Percentiles rank a stretch among this genome's conserved stretches.
Conservation (phyloP, 2,888 invertebrate genomes). For the Hartigia nigra region DNA sequence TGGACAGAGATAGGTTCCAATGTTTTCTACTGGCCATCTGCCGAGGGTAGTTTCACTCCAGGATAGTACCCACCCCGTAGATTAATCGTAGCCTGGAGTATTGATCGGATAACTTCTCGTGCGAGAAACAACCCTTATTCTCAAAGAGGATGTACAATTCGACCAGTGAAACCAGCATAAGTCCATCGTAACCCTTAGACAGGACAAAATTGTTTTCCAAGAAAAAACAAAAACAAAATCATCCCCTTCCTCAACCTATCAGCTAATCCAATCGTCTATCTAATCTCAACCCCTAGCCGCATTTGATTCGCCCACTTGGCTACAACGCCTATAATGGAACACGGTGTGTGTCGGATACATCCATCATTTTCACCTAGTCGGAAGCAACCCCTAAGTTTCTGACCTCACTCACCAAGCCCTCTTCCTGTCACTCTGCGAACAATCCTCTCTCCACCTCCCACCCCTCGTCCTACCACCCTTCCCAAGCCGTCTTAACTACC, state of each 20-base stretch:
- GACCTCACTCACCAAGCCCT: neutral
- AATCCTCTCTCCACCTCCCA: no score
- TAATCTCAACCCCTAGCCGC: neutral
- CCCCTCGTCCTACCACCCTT: no score
- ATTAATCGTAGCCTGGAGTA: slow-evolving; percentile 59
- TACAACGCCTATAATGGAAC: neutral
- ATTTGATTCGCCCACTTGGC: neutral
- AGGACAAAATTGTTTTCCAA: neutral
- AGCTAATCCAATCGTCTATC: neutral
- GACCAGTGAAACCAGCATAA: neutral
- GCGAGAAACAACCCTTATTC: slow-evolving; percentile 8
- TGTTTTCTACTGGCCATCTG: slow-evolving; percentile 57
- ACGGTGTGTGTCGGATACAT: neutral
- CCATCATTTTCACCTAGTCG: neutral
- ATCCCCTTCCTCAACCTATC: neutral
- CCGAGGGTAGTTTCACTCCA: slow-evolving; percentile 41
- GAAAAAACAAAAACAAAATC: neutral
- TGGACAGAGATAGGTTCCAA: slow-evolving; percentile 32
- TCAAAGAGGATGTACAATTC: neutral
- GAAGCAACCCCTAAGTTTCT: neutral
- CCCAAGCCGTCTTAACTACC: neutral
- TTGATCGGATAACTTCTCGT: slow-evolving; percentile 54
- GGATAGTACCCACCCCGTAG: slow-evolving; percentile 42
- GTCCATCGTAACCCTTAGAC: neutral
- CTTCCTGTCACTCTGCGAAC: neutral